Evolutionary conservation across 2,888 invertebrate species (phyloP).

Genomic region (Pogonocherus hispidulus): DNA sequence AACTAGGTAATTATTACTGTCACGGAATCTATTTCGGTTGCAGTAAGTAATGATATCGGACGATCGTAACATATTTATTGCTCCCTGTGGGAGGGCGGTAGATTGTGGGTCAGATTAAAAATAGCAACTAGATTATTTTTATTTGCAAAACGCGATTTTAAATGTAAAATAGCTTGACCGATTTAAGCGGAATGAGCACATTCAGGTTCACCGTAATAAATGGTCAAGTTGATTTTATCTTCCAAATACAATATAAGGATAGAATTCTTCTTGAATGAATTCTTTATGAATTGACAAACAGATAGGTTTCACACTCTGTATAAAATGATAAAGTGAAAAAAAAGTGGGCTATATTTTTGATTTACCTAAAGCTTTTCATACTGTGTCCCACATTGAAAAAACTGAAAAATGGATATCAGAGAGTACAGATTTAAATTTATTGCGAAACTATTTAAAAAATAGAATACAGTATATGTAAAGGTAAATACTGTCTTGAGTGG

Average conservation of each 20-base stretch:
- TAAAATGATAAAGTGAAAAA: no score
- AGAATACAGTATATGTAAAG: no score
- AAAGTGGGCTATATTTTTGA: no score
- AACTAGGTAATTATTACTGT: background rate
- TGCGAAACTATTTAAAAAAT: no score
- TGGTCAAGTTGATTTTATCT: background rate
- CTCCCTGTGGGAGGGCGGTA: background rate
- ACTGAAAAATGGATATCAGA: no score
- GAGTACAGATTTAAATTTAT: no score
- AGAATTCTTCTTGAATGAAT: no score
- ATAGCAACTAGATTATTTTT: background rate
- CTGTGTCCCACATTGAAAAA: no score
- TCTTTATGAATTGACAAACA: no score
- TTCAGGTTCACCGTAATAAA: background rate
- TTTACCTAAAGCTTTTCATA: no score
- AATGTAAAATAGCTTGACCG: background rate
- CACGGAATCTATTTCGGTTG: constrained; percentile 1
- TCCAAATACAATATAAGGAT: background rate
- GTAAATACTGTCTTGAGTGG: no score
- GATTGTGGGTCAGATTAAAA: constrained; percentile 3
- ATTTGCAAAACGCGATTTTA: background rate
- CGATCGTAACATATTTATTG: background rate
- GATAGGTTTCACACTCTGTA: no score
- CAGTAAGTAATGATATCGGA: constrained; percentile 1
- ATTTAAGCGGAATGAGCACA: background rate